Evolutionary conservation across 2,888 invertebrate genomes (phyloP), one percentile per base, ranked within the genome.

Genomic region (Drosophila infuscata): DNA sequence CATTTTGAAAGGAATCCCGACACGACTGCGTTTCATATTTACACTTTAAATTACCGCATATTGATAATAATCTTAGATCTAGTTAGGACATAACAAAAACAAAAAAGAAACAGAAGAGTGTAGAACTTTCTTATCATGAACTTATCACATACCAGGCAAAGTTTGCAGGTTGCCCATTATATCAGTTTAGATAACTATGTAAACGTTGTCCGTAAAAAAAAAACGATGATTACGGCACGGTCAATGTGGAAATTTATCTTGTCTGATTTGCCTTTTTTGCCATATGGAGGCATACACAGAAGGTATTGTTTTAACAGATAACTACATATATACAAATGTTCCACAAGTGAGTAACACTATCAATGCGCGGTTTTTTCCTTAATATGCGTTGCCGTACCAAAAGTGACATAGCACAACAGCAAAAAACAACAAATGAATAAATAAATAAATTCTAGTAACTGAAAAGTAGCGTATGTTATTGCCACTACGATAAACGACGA

Each of bases 131-230:
- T 59, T 66, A 73, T 53, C 35, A 56, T 56, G 35, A 29, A 56
- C 12, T 38, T 7, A 29, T 17, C 12, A 70, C 80, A 60, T 79
- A 79, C 76, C 79, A 25, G 61, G 57, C 17, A 64, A 15, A 12
- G 60, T 49, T 58, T 61, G 71, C 30, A 67, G 71, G 71, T 78
- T 78, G 36, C 77, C 77, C 77, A 78, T 78, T 54, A 29, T 58
- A n/a, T 32, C 52, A 29, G 57, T 57, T 29, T 63, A 65, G 69
- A 79, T 70, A 76, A 61, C 59, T 59, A 57, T 32, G 38, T 59
- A 66, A 53, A 68, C 41, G 51, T n/a, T 60, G 49, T 54, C 17
- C 17, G 57, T 36, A 33, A 0, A 12, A 57, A 25, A 25, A 59
- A 33, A 30, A 48, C 51, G 38, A 52, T 71, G 77, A 77, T 79